A percentile compares a stretch with the other conserved stretches of the same genome.
Evolutionary conservation across 2,113 vertebrate genomes (phyloP).

Genomic region (Lepus timidus): DNA sequence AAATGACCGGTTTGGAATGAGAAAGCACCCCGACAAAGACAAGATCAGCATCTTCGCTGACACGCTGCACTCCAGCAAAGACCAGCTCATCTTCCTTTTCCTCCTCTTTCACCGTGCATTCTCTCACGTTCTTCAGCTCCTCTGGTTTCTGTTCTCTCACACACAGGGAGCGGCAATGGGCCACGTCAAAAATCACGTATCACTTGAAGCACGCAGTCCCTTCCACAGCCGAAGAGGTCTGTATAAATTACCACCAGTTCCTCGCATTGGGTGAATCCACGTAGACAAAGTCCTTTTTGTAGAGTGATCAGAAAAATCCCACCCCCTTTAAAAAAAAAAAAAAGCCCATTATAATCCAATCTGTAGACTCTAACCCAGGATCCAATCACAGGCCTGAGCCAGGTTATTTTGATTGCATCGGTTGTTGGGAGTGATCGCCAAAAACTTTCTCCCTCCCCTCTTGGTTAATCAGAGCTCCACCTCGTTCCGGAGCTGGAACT

Average conservation of each 20-base stretch:
- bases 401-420: too few relatives aligned
- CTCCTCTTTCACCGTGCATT: accelerated
- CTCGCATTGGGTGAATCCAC: too few relatives aligned
- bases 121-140: not conserved
- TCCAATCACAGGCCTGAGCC: too few relatives aligned
- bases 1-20: conserved; percentile 39
- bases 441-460: too few relatives aligned
- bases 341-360: too few relatives aligned
- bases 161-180: not conserved
- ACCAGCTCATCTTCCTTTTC: not conserved
- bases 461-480: too few relatives aligned
- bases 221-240: conserved; percentile 15
- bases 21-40: conserved; percentile 56
- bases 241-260: not conserved
- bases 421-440: too few relatives aligned
- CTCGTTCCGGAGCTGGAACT: too few relatives aligned
- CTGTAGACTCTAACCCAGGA: too few relatives aligned
- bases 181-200: not conserved
- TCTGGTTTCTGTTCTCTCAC: not conserved
- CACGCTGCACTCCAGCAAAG: not conserved
- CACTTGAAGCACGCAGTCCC: not conserved
- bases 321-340: not conserved
- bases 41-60: not conserved
- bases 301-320: too few relatives aligned
- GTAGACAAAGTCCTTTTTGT: not conserved